Conservation (phyloP, 2,888 invertebrate species). For the Trissolcus brochymenae region DNA sequence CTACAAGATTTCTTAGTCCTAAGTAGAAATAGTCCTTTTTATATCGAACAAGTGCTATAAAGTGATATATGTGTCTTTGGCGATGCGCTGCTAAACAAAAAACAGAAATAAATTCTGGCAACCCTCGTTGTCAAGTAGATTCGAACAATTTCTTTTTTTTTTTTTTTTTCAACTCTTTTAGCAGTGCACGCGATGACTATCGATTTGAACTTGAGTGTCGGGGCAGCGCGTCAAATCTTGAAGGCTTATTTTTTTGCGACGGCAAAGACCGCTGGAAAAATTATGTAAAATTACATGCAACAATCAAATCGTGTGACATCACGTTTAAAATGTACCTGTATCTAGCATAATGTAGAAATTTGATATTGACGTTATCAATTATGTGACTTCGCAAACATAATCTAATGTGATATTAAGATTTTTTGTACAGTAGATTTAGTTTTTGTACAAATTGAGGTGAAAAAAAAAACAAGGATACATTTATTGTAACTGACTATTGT, state of each 20-base stretch:
- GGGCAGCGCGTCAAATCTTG: background rate
- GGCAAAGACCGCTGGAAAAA: conserved; percentile 1
- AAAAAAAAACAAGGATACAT: no score
- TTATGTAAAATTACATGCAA: conserved; percentile 9
- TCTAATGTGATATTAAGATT: no score
- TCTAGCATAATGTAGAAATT: background rate
- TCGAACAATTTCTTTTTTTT: background rate
- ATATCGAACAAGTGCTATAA: conserved; percentile 59
- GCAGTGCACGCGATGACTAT: conserved; percentile 16
- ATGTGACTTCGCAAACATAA: no score
- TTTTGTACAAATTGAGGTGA: no score
- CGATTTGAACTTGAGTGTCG: conserved; percentile 27
- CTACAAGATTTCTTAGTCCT: conserved; percentile 67
- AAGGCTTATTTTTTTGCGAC: background rate
- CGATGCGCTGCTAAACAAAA: conserved; percentile 19
- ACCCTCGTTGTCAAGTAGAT: background rate
- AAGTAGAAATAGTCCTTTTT: conserved; percentile 68
- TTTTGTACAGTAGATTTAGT: no score
- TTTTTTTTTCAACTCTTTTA: background rate
- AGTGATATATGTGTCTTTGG: conserved; percentile 37
- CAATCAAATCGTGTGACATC: conserved; percentile 2
- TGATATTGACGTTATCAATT: no score
- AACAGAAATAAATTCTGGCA: background rate
- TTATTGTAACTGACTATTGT: no score
- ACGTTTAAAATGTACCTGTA: conserved; percentile 3